Evolutionary conservation across 1,140 invertebrate genomes (phyloP), one percentile per base, ranked within the genome.

Genomic region (Bombus cullumanus): DNA sequence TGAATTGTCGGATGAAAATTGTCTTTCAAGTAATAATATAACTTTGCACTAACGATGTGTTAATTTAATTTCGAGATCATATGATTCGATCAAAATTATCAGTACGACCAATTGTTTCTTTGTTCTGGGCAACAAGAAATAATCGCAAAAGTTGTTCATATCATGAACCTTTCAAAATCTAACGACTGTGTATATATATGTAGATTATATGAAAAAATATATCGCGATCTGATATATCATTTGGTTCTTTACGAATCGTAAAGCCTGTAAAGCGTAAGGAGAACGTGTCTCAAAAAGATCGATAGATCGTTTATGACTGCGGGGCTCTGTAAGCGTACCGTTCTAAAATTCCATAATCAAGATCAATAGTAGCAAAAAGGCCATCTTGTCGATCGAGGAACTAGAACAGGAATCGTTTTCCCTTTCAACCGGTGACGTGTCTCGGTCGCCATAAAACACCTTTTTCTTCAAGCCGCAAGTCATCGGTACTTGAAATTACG

Each of bases 311-410:
- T 80, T 37, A 59, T 39, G 62, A 25, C 47, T 73, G 22, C 4
- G 28, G 78, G 59, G n/a, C 59, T n/a, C 12, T 62, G 3, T n/a
- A n/a, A 75, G 77, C 41, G 75, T 39, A 15, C 53, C 79, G 13
- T 57, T 88, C 68, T 78, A 81, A 81, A 83, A 88, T 79, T 53
- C 86, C 31, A 43, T 37, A 31, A 88, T 81, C 86, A 57, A 85
- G 88, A 88, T 88, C 39, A 57, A 64, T 18, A 37, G 53, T 13
- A 8, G 18, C 8, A 39, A 71, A 31, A 84, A 66, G 5, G 62
- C 34, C 43, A 39, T n/a, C n/a, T 41, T 8, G 37, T 62, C 69
- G 41, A 43, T 69, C 68, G 18, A 53, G 73, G 47, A 79, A 59
- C 15, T 57, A 0, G 53, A 53, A 69, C 76, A 37, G 59, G 57